These are phyloP conservation scores for Callimorpha dominula DNA, from an alignment of 2,888 invertebrate genomes.

Conservation along the genomic window DNA sequence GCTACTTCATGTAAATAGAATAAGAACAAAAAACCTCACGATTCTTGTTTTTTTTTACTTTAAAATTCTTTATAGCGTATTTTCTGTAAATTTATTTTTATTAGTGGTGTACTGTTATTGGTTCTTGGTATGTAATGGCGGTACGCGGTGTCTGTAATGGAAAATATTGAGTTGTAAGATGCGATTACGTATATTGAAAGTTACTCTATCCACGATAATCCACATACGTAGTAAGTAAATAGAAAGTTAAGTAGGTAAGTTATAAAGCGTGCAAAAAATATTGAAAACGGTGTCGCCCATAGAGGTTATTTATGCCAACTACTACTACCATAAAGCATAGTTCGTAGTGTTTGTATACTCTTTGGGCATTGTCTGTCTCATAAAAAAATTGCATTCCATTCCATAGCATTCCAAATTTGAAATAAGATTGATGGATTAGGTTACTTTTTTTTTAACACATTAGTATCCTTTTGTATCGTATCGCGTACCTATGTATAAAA, in stretches of 20 bases:
- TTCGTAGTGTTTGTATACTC: no score
- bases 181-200: not conserved
- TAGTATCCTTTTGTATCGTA: no score
- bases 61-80: not conserved
- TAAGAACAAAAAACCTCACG: not conserved
- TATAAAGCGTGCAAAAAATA: not conserved
- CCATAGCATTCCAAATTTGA: no score
- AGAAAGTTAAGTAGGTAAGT: not conserved
- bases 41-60: not conserved
- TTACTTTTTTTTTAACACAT: no score
- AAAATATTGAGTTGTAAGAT: no score
- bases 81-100: not conserved
- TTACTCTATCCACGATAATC: not conserved
- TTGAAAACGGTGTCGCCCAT: not conserved
- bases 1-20: not conserved
- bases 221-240: not conserved
- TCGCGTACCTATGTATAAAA: no score
- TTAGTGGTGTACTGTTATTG: not conserved
- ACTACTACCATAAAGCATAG: not conserved
- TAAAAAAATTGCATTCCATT: no score
- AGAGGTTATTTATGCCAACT: not conserved
- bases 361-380: no score
- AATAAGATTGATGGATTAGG: no score
- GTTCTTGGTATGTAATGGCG: not conserved
- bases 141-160: no score